phyloP scores from a whole-genome alignment of 2,888 invertebrate genomes.

The Napeogenes sylphis region DNA sequence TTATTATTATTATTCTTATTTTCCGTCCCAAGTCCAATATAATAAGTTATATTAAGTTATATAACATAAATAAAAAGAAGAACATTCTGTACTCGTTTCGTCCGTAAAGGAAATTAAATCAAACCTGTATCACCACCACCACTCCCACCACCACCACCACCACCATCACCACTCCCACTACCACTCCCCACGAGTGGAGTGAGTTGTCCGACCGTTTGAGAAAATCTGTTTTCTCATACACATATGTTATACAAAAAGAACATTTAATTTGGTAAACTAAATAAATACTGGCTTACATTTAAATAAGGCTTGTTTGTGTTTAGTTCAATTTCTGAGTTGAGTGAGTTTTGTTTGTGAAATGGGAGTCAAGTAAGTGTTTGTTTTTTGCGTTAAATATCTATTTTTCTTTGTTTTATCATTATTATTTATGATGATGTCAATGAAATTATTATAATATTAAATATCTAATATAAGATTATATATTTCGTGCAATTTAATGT shows the following conservation, averaged over 20 bases:
- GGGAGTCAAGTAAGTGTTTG: slow-evolving; percentile 31
- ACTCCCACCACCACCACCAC: slow-evolving; percentile 8
- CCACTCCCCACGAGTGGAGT: slow-evolving; percentile 32
- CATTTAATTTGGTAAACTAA: slow-evolving; percentile 24
- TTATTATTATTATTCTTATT: too few species aligned
- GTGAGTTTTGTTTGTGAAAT: slow-evolving; percentile 21
- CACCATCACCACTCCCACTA: slow-evolving; percentile 21
- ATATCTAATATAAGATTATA: too few species aligned
- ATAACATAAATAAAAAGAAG: too few species aligned
- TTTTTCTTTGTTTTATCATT: slow-evolving; percentile 7
- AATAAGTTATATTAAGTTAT: too few species aligned
- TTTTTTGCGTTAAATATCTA: slow-evolving; percentile 2
- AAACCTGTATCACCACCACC: too few species aligned
- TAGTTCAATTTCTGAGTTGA: not conserved
- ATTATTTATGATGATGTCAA: not conserved
- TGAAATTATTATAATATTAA: too few species aligned
- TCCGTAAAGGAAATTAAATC: too few species aligned
- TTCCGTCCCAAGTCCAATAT: too few species aligned
- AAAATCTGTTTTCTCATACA: slow-evolving; percentile 22
- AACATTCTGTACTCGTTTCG: too few species aligned
- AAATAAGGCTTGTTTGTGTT: slow-evolving; percentile 28
- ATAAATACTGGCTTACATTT: slow-evolving; percentile 24
- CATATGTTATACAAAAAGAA: not conserved
- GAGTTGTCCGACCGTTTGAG: slow-evolving; percentile 31
- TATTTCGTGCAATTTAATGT: too few species aligned